Evolutionary conservation across 2,888 invertebrate species (phyloP).

Genomic region (Margaritifera margaritifera): DNA sequence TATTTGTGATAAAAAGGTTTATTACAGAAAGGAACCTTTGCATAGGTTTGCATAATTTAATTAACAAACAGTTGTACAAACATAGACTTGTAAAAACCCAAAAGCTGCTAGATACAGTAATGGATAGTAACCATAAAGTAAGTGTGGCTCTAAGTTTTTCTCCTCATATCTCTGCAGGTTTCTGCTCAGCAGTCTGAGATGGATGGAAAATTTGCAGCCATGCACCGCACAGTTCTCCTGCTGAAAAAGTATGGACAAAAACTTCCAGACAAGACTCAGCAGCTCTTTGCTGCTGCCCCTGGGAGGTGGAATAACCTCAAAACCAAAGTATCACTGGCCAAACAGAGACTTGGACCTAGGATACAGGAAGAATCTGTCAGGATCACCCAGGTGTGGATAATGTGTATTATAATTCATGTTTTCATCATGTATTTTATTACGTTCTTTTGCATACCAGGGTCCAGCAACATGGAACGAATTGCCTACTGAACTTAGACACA

Average conservation of each 20-base stretch:
- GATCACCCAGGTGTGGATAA: slow-evolving; percentile 63
- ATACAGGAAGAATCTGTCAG: slow-evolving; percentile 71
- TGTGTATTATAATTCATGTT: neutral
- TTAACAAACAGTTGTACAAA: too few species aligned
- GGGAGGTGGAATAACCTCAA: slow-evolving; percentile 71
- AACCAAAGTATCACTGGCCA: slow-evolving; percentile 72
- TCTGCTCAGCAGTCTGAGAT: slow-evolving; percentile 71
- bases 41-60: too few species aligned
- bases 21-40: too few species aligned
- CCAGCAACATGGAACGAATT: too few species aligned
- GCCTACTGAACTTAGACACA: too few species aligned
- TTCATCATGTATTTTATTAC: neutral
- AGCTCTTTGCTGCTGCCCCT: slow-evolving; percentile 68
- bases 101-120: neutral
- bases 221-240: slow-evolving; percentile 70
- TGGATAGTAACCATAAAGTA: neutral
- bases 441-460: too few species aligned
- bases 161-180: slow-evolving; percentile 50
- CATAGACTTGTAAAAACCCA: neutral
- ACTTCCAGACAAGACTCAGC: slow-evolving; percentile 66
- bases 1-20: too few species aligned
- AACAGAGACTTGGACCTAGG: slow-evolving; percentile 72
- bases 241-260: slow-evolving; percentile 70
- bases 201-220: slow-evolving; percentile 72
- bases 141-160: neutral